These are phyloP conservation scores for Ceriagrion tenellum DNA, from an alignment of 2,888 invertebrate genomes.

Conservation along the genomic window DNA sequence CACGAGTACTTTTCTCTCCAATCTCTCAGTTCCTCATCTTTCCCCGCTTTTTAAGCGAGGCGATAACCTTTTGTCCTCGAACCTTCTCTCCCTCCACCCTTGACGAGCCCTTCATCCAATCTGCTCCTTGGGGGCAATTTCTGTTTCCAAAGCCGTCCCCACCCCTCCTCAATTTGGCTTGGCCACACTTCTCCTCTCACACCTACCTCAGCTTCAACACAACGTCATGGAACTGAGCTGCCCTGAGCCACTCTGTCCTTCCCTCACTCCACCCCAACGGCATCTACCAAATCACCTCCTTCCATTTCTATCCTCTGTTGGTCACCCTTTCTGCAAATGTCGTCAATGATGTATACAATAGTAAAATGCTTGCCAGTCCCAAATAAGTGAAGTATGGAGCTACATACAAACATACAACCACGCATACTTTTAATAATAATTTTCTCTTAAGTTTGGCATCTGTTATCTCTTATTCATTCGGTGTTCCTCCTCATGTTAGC, in stretches of 20 bases:
- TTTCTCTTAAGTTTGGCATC: no score
- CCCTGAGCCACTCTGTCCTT: no score
- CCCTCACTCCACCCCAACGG: neutral
- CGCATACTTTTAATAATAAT: no score
- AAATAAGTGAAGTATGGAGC: no score
- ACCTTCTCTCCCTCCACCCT: neutral
- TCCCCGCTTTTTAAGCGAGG: neutral
- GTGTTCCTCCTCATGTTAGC: no score
- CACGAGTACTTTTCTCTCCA: neutral
- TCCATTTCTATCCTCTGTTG: neutral
- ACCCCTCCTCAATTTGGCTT: neutral
- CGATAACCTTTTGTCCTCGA: neutral
- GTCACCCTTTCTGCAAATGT: no score
- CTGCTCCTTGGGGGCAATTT: neutral
- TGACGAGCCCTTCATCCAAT: neutral
- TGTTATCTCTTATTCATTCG: no score
- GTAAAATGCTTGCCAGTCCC: no score
- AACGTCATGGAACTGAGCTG: no score
- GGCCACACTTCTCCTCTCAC: neutral
- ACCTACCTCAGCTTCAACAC: neutral
- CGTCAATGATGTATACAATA: no score
- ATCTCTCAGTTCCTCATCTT: neutral
- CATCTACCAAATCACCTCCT: neutral
- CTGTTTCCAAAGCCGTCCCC: neutral
- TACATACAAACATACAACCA: no score